Percentiles rank a stretch among this genome's conserved stretches.
phyloP scores from a whole-genome alignment of 2,113 vertebrate genomes.

The Argyrosomus japonicus region DNA sequence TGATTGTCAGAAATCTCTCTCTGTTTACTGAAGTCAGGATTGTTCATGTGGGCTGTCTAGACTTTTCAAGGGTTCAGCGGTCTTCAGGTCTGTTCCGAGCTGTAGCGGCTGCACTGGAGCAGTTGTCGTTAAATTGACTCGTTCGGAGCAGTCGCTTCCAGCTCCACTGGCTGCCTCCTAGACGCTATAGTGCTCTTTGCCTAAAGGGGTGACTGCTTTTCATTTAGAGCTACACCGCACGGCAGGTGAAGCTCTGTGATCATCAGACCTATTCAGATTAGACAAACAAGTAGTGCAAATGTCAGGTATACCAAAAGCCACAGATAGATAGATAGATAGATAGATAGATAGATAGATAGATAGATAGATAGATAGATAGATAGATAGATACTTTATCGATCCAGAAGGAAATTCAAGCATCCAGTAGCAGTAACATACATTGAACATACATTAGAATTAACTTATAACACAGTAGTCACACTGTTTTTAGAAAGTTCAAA shows the following conservation, averaged over 20 bases:
- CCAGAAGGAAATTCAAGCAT: too few species aligned
- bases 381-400: too few species aligned
- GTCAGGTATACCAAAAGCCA: conserved; percentile 16
- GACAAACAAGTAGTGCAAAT: conserved; percentile 23
- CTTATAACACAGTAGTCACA: background rate
- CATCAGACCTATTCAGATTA: conserved; percentile 31
- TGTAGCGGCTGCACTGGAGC: background rate
- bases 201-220: conserved; percentile 20
- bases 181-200: background rate
- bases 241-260: background rate
- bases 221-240: conserved; percentile 1
- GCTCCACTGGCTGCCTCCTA: background rate
- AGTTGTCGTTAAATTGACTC: background rate
- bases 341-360: background rate
- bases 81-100: background rate
- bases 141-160: background rate
- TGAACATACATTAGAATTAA: too few species aligned
- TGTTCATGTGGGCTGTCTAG: background rate
- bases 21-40: background rate
- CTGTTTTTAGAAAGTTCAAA: conserved; percentile 21
- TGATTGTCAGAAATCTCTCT: background rate
- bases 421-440: too few species aligned
- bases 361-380: background rate
- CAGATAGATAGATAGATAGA: background rate
- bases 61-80: background rate